Evolutionary conservation across 2,797 vertebrate species (phyloP).

Genomic region (Myiotriccus ornatus): DNA sequence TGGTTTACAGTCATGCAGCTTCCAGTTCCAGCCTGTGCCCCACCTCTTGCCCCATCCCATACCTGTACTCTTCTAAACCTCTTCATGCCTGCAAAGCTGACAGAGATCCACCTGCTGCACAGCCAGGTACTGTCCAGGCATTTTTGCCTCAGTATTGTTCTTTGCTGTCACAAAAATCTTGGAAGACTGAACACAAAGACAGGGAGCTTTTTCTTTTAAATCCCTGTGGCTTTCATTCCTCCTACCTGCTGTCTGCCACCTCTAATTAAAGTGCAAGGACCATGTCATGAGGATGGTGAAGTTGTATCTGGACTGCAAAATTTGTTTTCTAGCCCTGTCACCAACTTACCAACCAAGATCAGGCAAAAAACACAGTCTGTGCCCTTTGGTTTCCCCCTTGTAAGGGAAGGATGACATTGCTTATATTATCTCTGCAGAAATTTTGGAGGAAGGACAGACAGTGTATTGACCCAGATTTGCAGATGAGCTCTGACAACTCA

Average conservation of each 20-base stretch:
- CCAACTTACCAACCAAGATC: not conserved
- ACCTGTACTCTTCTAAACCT: not conserved
- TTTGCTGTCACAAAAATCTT: not conserved
- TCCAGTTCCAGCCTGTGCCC: not conserved
- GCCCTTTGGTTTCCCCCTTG: not conserved
- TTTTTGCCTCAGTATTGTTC: not conserved
- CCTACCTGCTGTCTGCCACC: not conserved
- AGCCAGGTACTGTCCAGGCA: not conserved
- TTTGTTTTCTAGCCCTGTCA: not conserved
- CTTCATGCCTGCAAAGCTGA: not conserved
- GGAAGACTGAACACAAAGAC: not conserved
- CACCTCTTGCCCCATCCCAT: not conserved
- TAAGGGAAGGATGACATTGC: not conserved
- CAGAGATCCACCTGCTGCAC: not conserved
- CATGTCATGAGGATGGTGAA: not conserved
- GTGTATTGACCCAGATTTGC: not conserved
- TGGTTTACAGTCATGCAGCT: not conserved
- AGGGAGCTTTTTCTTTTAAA: not conserved
- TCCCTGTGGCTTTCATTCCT: not conserved
- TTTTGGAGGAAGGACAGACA: not conserved
- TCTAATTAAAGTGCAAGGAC: conserved; percentile 21
- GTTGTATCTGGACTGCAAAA: not conserved
- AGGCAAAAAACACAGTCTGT: not conserved
- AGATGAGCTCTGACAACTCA: not conserved
- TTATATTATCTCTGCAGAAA: not conserved